phyloP scores from a whole-genome alignment of 2,113 vertebrate species.

The Pachyramphus minor region DNA sequence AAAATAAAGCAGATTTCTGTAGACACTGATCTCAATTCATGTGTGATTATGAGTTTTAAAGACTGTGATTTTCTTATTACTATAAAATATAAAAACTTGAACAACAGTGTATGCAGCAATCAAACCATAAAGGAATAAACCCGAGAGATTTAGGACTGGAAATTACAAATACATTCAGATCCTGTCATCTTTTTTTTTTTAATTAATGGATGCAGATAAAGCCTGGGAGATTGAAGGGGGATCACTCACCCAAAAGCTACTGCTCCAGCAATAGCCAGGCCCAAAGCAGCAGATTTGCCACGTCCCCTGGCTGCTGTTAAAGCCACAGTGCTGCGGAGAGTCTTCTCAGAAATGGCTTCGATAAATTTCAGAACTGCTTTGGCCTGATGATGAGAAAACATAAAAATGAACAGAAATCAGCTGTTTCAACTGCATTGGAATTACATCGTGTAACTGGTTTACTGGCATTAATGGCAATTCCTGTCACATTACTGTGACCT shows the following conservation, averaged over 20 bases:
- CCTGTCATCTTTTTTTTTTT: rapidly evolving
- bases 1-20: not conserved
- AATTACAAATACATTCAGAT: not conserved
- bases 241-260: slow-evolving; percentile 91
- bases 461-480: too few species aligned
- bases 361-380: slow-evolving; percentile 94
- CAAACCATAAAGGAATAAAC: not conserved
- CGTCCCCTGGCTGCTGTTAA: slow-evolving; percentile 93
- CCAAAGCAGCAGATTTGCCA: slow-evolving; percentile 96
- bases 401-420: not conserved
- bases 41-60: not conserved
- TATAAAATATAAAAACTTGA: not conserved
- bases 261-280: slow-evolving; percentile 90
- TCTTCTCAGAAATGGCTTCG: slow-evolving; percentile 97
- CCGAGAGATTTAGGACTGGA: not conserved
- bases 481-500: too few species aligned
- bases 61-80: not conserved
- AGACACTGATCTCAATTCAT: not conserved
- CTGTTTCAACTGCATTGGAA: not conserved
- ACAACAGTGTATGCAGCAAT: not conserved
- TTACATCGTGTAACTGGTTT: not conserved
- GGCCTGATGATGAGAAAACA: slow-evolving; percentile 70
- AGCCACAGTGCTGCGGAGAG: slow-evolving; percentile 89
- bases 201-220: not conserved
- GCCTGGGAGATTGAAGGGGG: not conserved